A percentile compares a stretch with the other conserved stretches of the same genome.
These are phyloP conservation scores for Stichodactyla mertensii DNA, from an alignment of 64 coral and sea anemone genomes.

Conservation along the genomic window DNA sequence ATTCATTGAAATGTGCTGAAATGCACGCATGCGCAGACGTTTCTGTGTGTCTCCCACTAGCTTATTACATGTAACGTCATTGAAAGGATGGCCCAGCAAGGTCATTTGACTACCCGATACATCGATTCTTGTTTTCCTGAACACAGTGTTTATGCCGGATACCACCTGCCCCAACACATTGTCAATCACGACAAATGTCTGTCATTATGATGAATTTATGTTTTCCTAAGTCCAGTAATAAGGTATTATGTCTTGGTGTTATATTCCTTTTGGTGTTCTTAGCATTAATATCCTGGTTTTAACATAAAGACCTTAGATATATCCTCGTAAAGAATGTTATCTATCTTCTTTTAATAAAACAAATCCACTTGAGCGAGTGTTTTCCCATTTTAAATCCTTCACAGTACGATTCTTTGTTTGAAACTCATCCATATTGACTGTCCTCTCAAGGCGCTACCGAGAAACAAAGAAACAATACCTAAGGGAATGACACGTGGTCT, in stretches of 20 bases:
- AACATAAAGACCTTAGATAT: background rate
- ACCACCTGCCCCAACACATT: background rate
- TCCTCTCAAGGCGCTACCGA: no score
- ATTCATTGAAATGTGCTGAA: no score
- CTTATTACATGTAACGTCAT: no score
- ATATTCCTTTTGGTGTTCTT: background rate
- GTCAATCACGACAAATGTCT: background rate
- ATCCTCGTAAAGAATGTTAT: background rate
- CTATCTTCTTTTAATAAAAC: background rate
- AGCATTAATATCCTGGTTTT: background rate
- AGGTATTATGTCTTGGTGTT: background rate
- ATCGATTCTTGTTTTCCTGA: background rate
- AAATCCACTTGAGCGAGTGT: no score
- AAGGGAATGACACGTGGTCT: no score
- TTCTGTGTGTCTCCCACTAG: no score
- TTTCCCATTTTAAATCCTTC: no score
- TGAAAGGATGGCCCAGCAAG: background rate
- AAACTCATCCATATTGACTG: no score
- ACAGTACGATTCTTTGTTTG: no score
- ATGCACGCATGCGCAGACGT: no score
- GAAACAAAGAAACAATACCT: no score
- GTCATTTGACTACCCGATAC: background rate
- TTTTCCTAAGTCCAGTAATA: background rate
- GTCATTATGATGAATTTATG: background rate
- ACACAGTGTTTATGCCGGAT: background rate